Conservation (phyloP, 2,888 invertebrate genomes). For the Nephrotoma guestfalica region DNA sequence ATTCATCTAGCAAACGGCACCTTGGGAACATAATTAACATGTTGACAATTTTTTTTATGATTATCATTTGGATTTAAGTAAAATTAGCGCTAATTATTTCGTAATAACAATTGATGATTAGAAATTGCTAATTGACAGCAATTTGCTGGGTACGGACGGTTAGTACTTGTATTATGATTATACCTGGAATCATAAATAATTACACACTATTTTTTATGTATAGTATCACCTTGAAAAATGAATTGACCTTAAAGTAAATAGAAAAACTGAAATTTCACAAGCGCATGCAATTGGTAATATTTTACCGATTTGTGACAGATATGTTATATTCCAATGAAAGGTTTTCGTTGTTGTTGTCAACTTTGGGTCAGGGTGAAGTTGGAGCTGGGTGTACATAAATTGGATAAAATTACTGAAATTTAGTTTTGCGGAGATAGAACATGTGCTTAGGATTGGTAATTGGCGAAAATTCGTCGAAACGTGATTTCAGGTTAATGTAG, state of each 20-base stretch:
- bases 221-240: not conserved
- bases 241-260: not conserved
- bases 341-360: too few relatives aligned
- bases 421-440: too few relatives aligned
- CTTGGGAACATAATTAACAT: not conserved
- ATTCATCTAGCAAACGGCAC: not conserved
- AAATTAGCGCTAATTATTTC: not conserved
- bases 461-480: too few relatives aligned
- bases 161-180: not conserved
- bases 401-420: too few relatives aligned
- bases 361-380: too few relatives aligned
- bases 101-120: not conserved
- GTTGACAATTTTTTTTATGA: not conserved
- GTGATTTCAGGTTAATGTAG: too few relatives aligned
- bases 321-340: too few relatives aligned
- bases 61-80: too few relatives aligned
- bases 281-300: too few relatives aligned
- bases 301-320: too few relatives aligned
- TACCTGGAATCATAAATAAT: not conserved
- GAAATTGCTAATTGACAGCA: not conserved
- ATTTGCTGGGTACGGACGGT: not conserved
- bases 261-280: not conserved
- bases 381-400: too few relatives aligned
- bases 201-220: not conserved
- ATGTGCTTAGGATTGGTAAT: too few relatives aligned